phyloP scores from a whole-genome alignment of 2,797 vertebrate species.

The Pteropus rufus region DNA sequence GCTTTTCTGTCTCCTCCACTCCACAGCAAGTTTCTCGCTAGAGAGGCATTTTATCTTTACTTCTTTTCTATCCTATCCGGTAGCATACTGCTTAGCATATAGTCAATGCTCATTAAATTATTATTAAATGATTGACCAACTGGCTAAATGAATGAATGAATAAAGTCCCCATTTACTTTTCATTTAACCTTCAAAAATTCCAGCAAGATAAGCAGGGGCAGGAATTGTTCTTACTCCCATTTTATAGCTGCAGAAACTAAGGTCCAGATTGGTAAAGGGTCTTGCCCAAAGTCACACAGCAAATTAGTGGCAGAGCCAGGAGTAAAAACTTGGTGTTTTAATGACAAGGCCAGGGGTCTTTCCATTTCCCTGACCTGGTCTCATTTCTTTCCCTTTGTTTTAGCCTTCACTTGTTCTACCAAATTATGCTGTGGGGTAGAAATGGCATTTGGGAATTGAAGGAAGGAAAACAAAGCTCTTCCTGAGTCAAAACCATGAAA shows the following conservation, averaged over 20 bases:
- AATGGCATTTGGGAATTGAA: constrained; percentile 4
- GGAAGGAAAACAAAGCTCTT: constrained; percentile 51
- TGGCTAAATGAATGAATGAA: background rate
- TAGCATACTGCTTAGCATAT: background rate
- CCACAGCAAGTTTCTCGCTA: background rate
- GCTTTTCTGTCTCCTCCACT: background rate
- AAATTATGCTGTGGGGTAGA: background rate
- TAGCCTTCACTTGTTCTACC: background rate
- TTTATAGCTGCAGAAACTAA: background rate
- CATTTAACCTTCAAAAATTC: background rate
- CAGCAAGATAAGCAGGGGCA: background rate
- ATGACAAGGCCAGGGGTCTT: background rate
- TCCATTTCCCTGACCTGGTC: background rate
- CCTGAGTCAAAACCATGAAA: constrained; percentile 69
- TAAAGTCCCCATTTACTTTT: background rate
- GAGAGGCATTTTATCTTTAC: background rate
- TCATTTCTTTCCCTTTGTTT: background rate
- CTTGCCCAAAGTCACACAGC: background rate
- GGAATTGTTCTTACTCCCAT: background rate
- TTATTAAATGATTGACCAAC: background rate
- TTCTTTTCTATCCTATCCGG: background rate
- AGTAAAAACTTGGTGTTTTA: background rate
- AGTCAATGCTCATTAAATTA: background rate
- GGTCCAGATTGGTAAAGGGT: background rate
- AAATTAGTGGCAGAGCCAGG: background rate